Base-by-base conservation (phyloP, 2,888 invertebrate species). In the Tortricodes alternella region DNA sequence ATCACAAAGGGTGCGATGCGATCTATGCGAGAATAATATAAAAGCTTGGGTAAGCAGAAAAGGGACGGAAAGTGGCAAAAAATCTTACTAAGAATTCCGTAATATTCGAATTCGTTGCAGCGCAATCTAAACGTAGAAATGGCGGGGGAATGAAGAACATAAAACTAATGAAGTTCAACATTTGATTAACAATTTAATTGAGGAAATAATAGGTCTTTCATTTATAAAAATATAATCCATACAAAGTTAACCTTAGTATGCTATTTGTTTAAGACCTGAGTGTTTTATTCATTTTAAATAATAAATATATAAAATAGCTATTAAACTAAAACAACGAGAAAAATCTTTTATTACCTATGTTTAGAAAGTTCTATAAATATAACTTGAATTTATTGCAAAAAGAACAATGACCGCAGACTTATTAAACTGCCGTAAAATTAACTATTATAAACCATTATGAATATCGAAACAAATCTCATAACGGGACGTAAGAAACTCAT, bases 1-100 rank as follows among this genome's bases (percentile, higher is more conserved):
- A 87, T 89, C 83, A 84, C 80, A 63, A 74, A 69, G 79, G 81
- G 84, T 82, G 82, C 39, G 39, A 39, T 27, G 43, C 35, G 37
- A 37, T 11, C 35, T 37, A 23, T 23, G 29, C 69, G 82, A 83
- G 74, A 68, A 76, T 71, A 78, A 80, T 69, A 73, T 73, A 61
- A 64, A 67, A 63, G 59, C 56, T 61, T 59, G 55, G 60, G 44
- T 60, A 62, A 58, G 80, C 62, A 67, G 56, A 76, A 84, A 70
- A 67, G 71, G 71, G 85, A 83, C 74, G 61, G 68, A 75, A 63
- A 66, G 41, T 59, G 62, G 63, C 74, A 81, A 83, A 85, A 84
- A 83, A 73, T 51, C 27, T 41, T 58, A 52, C 52, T 69, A 73
- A 70, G 74, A 74, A 75, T 77, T 71, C 70, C 63, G 62, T 66